Evolutionary conservation across 2,888 invertebrate genomes (phyloP), one percentile per base, ranked within the genome.

Genomic region (Oxytorus armatus): DNA sequence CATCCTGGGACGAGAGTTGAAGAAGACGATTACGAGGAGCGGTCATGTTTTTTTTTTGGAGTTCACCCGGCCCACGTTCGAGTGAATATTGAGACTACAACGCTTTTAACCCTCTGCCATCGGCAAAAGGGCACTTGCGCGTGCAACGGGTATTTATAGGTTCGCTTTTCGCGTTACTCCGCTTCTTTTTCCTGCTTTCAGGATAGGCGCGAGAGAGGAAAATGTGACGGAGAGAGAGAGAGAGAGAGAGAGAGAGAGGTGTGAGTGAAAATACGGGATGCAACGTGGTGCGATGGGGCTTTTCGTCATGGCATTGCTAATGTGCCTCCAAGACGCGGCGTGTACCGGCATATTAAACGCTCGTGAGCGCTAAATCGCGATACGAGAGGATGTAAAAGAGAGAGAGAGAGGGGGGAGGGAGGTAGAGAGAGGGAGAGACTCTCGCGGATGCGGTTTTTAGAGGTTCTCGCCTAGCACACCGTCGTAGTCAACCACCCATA

Each of bases 261-360:
- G 14, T 47, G 55, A 42, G 42, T 36, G 33, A 49, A 65, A 74
- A 69, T 39, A 36, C 14, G 42, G 53, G 66, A 21, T 73, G 78
- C 66, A 70, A 65, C 49, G 29, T 47, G 59, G 55, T 49, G 73
- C 74, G 65, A 57, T 25, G 66, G 42, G n/a, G 74, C 63, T 69
- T 69, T 57, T 76, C 65, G 76, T 42, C 29, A 81, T 65, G 84
- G 63, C 42, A 81, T 84, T 85, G 86, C 88, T 89, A 90, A 89
- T 89, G 88, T 85, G 86, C 85, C 85, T 86, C 85, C 86, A 88
- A 89, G 86, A 86, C 85, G 86, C 82, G 86, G 87, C 89, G 89
- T 90, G 88, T 87, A 85, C 86, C 82, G 82, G 89, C 88, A 88
- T 89, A 89, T 89, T 89, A 89, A 91, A 89, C 85, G 81, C 81